A percentile compares a stretch with the other conserved stretches of the same genome.
Evolutionary conservation across 2,888 invertebrate species (phyloP).

Genomic region (Conus canariensis): DNA sequence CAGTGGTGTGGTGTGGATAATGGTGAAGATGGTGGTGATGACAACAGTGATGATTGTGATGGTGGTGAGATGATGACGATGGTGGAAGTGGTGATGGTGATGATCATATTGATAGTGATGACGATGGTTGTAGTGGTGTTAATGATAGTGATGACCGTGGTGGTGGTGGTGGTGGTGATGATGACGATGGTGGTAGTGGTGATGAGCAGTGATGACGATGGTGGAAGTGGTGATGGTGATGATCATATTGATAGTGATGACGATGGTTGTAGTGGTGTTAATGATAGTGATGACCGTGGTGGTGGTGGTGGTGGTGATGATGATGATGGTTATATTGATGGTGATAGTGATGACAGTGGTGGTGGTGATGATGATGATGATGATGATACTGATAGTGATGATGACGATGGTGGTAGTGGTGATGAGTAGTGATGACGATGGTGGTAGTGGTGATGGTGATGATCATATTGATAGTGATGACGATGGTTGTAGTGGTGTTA

Average conservation of each 20-base stretch:
- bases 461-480: background rate
- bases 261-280: background rate
- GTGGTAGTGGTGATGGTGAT: background rate
- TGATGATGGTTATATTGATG: background rate
- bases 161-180: background rate
- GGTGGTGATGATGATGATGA: background rate
- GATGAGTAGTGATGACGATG: background rate
- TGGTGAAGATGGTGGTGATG: background rate
- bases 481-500: background rate
- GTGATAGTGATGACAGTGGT: background rate
- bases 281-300: background rate
- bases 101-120: background rate
- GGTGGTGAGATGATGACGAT: background rate
- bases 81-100: background rate
- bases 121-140: background rate
- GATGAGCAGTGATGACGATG: background rate
- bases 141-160: background rate
- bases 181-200: background rate
- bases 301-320: background rate
- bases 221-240: background rate
- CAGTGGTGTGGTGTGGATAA: background rate
- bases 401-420: background rate
- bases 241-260: background rate
- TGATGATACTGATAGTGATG: background rate
- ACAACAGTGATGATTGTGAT: background rate